A percentile compares a stretch with the other conserved stretches of the same genome.
Conservation (phyloP, 2,113 vertebrate genomes). For the Melanotaenia duboulayi region DNA sequence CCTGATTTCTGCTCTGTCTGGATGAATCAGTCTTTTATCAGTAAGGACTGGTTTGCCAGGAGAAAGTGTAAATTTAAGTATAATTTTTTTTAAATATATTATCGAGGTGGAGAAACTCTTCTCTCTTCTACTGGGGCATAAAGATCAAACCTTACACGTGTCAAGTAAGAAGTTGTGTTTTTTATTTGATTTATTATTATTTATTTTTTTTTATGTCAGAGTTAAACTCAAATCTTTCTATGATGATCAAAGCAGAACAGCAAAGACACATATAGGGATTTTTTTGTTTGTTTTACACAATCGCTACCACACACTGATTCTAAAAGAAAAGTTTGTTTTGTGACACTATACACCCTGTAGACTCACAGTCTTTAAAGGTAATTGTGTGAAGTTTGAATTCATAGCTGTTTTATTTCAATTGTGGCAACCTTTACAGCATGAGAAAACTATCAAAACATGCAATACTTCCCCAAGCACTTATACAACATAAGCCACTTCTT, state of each 20-base stretch:
- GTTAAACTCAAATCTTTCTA: too few relatives aligned
- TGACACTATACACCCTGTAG: conserved; percentile 4
- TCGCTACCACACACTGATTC: background rate
- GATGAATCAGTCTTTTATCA: too few relatives aligned
- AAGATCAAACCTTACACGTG: too few relatives aligned
- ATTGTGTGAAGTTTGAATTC: conserved; percentile 21
- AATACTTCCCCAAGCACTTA: conserved; percentile 10
- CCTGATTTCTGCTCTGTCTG: too few relatives aligned
- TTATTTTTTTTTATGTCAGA: too few relatives aligned
- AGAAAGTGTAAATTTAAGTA: too few relatives aligned
- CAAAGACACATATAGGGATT: background rate
- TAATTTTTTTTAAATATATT: too few relatives aligned
- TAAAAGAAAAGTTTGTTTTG: conserved; percentile 1
- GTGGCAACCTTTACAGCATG: conserved; percentile 15
- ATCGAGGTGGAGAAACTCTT: too few relatives aligned
- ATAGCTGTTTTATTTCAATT: conserved; percentile 3
- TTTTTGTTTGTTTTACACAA: background rate
- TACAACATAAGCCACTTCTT: conserved; percentile 12
- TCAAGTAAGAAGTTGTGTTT: too few relatives aligned
- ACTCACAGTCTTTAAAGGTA: conserved; percentile 5
- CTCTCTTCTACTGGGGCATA: too few relatives aligned
- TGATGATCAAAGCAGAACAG: background rate
- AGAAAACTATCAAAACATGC: conserved; percentile 17
- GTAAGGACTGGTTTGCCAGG: too few relatives aligned
- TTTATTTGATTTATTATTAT: too few relatives aligned